A percentile compares a stretch with the other conserved stretches of the same genome.
Evolutionary conservation across 2,113 vertebrate species (phyloP).

Genomic region (Muntiacus muntjak): DNA sequence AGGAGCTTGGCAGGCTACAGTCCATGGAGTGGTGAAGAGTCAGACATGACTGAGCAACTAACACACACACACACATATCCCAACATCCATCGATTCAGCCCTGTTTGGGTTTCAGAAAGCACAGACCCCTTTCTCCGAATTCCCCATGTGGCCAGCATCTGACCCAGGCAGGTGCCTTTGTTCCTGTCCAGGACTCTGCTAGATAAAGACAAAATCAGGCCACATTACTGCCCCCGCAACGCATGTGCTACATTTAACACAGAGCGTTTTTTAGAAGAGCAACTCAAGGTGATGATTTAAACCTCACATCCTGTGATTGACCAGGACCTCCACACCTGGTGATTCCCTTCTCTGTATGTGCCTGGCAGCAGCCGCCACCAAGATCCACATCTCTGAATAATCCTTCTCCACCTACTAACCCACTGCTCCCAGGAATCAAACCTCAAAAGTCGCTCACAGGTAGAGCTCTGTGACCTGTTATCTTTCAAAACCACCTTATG

Average conservation of each 20-base stretch:
- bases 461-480: conserved; percentile 41
- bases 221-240: not conserved
- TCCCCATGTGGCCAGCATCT: not conserved
- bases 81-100: not conserved
- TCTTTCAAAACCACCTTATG: conserved; percentile 76
- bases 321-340: not conserved
- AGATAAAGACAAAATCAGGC: no score
- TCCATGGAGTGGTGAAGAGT: not conserved
- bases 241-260: not conserved
- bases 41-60: not conserved
- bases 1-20: not conserved
- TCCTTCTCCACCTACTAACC: not conserved
- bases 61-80: not conserved
- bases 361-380: not conserved
- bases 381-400: not conserved
- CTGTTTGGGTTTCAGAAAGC: not conserved
- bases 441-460: not conserved
- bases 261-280: not conserved
- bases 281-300: not conserved
- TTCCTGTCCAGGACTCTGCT: not conserved
- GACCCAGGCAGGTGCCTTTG: not conserved
- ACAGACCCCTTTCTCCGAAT: not conserved
- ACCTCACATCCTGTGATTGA: not conserved
- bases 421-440: not conserved
- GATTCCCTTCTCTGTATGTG: not conserved